These are phyloP conservation scores for Eremophila alpestris DNA, from an alignment of 2,797 vertebrate genomes.

Conservation along the genomic window DNA sequence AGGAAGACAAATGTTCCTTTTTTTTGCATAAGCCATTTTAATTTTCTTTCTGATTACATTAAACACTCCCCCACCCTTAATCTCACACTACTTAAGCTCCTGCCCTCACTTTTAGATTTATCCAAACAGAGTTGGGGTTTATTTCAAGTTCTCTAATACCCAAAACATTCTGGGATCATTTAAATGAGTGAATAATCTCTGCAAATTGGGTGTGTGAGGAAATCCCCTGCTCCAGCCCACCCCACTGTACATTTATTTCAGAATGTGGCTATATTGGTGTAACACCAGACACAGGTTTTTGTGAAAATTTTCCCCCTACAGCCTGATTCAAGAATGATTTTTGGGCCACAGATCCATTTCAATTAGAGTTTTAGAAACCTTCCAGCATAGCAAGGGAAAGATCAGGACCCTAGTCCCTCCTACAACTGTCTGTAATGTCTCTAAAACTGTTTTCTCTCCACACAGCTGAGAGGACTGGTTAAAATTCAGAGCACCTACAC, in stretches of 20 bases:
- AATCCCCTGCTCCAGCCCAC: neutral
- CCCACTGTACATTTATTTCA: neutral
- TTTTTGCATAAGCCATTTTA: neutral
- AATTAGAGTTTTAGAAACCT: neutral
- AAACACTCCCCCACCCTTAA: neutral
- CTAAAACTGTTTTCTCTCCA: neutral
- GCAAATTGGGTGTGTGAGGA: neutral
- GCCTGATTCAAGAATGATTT: neutral
- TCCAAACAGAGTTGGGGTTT: neutral
- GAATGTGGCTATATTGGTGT: neutral
- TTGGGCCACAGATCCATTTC: neutral
- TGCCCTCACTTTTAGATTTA: neutral
- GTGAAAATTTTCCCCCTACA: neutral
- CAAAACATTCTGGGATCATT: neutral
- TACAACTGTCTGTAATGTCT: neutral
- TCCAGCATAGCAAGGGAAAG: neutral
- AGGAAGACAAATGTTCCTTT: neutral
- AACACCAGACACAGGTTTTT: neutral
- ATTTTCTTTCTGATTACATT: neutral
- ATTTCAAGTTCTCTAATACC: neutral
- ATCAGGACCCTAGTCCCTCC: neutral
- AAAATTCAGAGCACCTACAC: neutral
- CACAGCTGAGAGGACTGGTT: neutral
- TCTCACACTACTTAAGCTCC: neutral
- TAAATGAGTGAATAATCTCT: accelerated